Evolutionary conservation across 2,113 vertebrate species (phyloP).

Genomic region (Psephotus haematonotus): DNA sequence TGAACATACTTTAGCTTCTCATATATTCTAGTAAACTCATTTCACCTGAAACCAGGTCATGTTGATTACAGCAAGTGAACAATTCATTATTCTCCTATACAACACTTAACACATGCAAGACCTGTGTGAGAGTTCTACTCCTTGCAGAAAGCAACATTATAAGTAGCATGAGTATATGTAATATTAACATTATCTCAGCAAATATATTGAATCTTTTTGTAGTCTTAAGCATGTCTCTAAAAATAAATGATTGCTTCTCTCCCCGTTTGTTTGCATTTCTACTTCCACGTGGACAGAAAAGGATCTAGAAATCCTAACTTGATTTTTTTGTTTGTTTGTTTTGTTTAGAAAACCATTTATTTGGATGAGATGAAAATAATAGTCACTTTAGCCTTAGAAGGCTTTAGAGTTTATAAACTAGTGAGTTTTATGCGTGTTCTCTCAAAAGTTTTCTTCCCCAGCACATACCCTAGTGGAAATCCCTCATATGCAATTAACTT

Average conservation of each 20-base stretch:
- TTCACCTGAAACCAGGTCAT: not conserved
- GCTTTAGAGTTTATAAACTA: not conserved
- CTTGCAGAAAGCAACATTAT: not conserved
- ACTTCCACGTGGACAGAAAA: not conserved
- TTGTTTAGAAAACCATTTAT: not conserved
- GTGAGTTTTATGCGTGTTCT: not conserved
- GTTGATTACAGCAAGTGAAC: not conserved
- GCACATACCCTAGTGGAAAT: not conserved
- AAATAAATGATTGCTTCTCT: fast-evolving
- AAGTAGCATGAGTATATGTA: not conserved
- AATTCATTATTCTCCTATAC: not conserved
- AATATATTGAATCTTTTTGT: not conserved
- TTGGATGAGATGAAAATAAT: not conserved
- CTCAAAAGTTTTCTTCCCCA: not conserved
- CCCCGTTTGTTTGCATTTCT: not conserved
- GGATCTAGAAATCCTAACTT: not conserved
- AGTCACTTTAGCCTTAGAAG: not conserved
- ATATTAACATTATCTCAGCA: not conserved
- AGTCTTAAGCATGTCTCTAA: not conserved
- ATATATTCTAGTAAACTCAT: not conserved
- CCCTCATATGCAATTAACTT: not conserved
- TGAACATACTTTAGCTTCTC: not conserved
- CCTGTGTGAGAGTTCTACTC: not conserved
- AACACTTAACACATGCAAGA: not conserved
- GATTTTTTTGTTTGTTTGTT: not conserved